These are phyloP conservation scores for Torymus aiolomorphi DNA, from an alignment of 2,888 invertebrate genomes.

Conservation along the genomic window DNA sequence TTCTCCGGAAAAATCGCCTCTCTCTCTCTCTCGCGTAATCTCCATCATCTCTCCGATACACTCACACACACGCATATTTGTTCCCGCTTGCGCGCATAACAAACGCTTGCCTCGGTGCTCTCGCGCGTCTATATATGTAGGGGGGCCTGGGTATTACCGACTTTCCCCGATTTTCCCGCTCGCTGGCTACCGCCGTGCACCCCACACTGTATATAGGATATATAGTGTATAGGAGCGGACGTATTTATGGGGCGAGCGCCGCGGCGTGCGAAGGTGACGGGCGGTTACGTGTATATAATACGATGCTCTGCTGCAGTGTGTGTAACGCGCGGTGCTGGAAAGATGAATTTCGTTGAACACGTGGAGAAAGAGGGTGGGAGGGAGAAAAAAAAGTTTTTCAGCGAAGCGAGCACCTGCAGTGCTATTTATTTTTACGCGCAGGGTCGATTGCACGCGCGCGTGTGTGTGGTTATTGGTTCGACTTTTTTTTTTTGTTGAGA, in stretches of 20 bases:
- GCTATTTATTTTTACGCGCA: too few species aligned
- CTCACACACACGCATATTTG: too few species aligned
- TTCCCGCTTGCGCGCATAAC: too few species aligned
- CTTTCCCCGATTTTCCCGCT: conserved; percentile 38
- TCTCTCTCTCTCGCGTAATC: background rate
- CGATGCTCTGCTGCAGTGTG: too few species aligned
- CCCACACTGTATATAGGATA: background rate
- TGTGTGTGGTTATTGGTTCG: too few species aligned
- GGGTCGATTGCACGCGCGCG: too few species aligned
- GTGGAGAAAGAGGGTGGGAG: background rate
- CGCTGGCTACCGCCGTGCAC: background rate
- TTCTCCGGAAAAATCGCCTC: conserved; percentile 1
- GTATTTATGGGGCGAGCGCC: conserved; percentile 26
- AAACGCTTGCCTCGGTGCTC: too few species aligned
- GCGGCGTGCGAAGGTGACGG: background rate
- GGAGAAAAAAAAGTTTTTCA: background rate
- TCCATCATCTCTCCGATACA: too few species aligned
- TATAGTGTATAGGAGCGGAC: background rate
- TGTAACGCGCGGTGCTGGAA: background rate
- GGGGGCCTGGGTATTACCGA: conserved; percentile 20
- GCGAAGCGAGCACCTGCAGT: too few species aligned
- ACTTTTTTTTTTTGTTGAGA: too few species aligned
- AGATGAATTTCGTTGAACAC: conserved; percentile 23
- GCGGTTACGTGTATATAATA: too few species aligned
- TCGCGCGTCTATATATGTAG: too few species aligned